These are phyloP conservation scores for Leptobrachium leishanense DNA, from an alignment of 2,113 vertebrate genomes.

Conservation along the genomic window DNA sequence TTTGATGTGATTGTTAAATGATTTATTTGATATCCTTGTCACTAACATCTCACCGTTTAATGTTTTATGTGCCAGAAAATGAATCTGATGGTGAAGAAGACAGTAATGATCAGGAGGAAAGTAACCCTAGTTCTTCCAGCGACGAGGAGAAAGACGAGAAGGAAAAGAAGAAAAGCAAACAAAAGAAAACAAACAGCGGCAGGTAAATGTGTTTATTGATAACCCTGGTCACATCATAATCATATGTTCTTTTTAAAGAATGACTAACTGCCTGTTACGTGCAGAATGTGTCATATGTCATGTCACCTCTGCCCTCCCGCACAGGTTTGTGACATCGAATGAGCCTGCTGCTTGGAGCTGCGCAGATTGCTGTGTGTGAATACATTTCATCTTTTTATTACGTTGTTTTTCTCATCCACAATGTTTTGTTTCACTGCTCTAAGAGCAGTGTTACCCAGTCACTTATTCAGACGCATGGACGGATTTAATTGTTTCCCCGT, in stretches of 20 bases:
- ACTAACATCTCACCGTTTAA: not conserved
- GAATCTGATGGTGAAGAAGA: slow-evolving; percentile 70
- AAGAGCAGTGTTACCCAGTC: too few species aligned
- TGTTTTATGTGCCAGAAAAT: slow-evolving; percentile 59
- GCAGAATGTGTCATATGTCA: too few species aligned
- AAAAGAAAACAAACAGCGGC: slow-evolving; percentile 44
- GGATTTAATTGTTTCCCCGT: too few species aligned
- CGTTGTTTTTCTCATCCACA: too few species aligned
- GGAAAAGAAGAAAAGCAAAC: slow-evolving; percentile 64
- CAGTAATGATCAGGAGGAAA: slow-evolving; percentile 67
- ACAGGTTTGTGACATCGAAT: too few species aligned
- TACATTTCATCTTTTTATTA: too few species aligned
- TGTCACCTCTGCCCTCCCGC: too few species aligned
- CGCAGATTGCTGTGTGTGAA: too few species aligned
- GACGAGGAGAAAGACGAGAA: slow-evolving; percentile 70
- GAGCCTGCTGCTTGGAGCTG: too few species aligned
- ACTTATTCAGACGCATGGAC: too few species aligned
- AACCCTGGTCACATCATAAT: not conserved
- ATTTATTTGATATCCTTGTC: not conserved
- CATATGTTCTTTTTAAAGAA: not conserved
- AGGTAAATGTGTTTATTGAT: slow-evolving; percentile 56
- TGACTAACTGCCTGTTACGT: too few species aligned
- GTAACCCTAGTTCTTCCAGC: slow-evolving; percentile 65
- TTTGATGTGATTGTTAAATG: slow-evolving; percentile 1
- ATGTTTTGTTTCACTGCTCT: too few species aligned